Base-by-base conservation (phyloP, 2,888 invertebrate genomes). In the Drosophila borealis region DNA sequence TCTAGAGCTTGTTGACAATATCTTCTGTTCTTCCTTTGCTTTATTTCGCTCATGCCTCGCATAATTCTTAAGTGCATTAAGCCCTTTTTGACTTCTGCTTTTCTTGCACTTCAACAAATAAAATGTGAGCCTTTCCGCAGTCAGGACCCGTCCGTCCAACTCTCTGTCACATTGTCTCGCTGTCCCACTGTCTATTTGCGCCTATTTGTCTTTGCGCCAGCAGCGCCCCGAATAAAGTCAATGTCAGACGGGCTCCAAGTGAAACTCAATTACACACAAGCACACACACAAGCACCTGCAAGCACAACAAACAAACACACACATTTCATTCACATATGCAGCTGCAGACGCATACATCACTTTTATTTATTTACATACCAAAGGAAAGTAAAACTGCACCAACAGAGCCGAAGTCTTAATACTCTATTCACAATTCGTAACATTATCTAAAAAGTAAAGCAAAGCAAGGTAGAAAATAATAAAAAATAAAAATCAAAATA, bases 201-300 rank as follows among this genome's bases (percentile, higher is more conserved):
- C 73, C 78, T 83, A 74, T 83, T 80, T 80, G 81, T 74, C 71
- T 74, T 80, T 67, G 57, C 78, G 59, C 45, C 74, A 67, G 57
- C 68, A 61, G 53, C 67, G 61, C 64, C 46, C 56, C 71, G 82
- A 80, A 85, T 85, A 66, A 81, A 82, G 87, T 82, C 82, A 82
- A 82, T 82, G 82, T 86, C 82, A 86, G 84, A 25, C 73, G 42
- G 61, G 48, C 67, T 67, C 49, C 75, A 70, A 80, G 74, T 72
- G 87, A 83, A 82, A 82, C 82, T 86, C 82, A 86, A 82, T 82
- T 82, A 80, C 74, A 80, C 83, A 70, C 66, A 66, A 42, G 8
- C 37, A 34, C 49, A 49, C 59, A 42, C 51, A 41, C 36, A 41
- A 21, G 41, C 42, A 67, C 67, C 60, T 59, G 70, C 33, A 59